These are phyloP conservation scores for Catajapyx aquilonaris DNA, from an alignment of 1,140 invertebrate genomes.

Conservation along the genomic window DNA sequence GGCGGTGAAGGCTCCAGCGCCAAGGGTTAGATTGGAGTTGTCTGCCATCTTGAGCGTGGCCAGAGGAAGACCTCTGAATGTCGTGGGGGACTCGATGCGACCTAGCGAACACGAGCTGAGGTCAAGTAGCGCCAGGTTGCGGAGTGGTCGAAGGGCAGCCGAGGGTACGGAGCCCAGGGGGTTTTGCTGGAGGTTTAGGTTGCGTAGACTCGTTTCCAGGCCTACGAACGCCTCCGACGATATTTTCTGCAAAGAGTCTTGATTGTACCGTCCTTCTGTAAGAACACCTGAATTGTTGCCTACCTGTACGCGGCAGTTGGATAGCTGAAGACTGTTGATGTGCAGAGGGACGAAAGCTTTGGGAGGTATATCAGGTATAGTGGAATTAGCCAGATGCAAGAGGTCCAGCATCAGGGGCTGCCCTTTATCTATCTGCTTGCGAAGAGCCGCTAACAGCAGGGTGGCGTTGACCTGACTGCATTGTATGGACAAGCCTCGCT, in stretches of 20 bases:
- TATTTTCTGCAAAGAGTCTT: slow-evolving; percentile 34
- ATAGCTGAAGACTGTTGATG: slow-evolving; percentile 64
- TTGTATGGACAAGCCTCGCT: slow-evolving; percentile 61
- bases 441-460: slow-evolving; percentile 41
- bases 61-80: slow-evolving; percentile 38
- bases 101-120: no score
- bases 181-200: slow-evolving; percentile 71
- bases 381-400: slow-evolving; percentile 73
- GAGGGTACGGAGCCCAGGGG: slow-evolving; percentile 54
- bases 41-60: slow-evolving; percentile 68
- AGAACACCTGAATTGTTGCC: not conserved
- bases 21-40: slow-evolving; percentile 60
- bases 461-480: slow-evolving; percentile 71
- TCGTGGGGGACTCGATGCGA: no score
- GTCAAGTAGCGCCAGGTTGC: slow-evolving; percentile 57
- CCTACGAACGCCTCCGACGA: slow-evolving; percentile 52
- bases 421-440: slow-evolving; percentile 33
- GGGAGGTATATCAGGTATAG: slow-evolving; percentile 38
- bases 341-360: slow-evolving; percentile 48
- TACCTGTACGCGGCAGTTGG: slow-evolving; percentile 44
- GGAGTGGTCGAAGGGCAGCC: slow-evolving; percentile 38
- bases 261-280: no score
- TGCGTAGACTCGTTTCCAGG: slow-evolving; percentile 53
- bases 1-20: slow-evolving; percentile 41
- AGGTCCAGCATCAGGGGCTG: slow-evolving; percentile 46